These are phyloP conservation scores for Bubo blakistoni DNA, from an alignment of 2,113 vertebrate species.

Conservation along the genomic window DNA sequence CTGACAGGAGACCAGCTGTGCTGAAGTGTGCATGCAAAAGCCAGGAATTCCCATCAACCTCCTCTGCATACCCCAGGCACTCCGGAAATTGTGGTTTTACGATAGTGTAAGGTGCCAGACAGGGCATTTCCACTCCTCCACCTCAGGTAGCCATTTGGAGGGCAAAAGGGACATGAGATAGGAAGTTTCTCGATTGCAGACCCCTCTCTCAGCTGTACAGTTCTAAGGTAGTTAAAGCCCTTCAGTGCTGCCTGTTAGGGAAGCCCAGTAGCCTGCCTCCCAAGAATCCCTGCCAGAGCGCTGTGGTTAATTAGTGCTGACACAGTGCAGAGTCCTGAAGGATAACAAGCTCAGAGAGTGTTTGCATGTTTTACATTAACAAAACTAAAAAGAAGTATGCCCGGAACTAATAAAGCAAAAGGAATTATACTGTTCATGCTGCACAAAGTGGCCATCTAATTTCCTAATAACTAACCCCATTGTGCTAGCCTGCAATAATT, in stretches of 20 bases:
- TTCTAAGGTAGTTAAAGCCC: background rate
- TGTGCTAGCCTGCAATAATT: background rate
- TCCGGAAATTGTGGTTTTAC: background rate
- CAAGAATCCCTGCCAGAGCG: background rate
- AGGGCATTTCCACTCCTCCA: background rate
- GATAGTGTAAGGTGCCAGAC: background rate
- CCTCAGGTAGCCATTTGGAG: background rate
- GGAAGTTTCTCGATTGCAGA: background rate
- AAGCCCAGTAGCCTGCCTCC: background rate
- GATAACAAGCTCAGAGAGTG: background rate
- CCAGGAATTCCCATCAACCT: background rate
- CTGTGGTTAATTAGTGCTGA: constrained; percentile 4
- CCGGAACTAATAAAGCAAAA: background rate
- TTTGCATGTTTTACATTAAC: background rate
- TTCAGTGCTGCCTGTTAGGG: background rate
- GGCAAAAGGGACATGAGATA: background rate
- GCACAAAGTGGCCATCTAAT: background rate
- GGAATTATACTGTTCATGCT: background rate
- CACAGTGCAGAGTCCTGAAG: background rate
- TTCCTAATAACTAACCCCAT: background rate
- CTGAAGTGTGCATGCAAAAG: background rate
- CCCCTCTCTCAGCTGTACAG: background rate
- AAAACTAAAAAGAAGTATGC: background rate
- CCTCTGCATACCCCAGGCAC: background rate
- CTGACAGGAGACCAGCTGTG: background rate